phyloP scores from a whole-genome alignment of 2,113 vertebrate species.

The Myiagra hebetior region DNA sequence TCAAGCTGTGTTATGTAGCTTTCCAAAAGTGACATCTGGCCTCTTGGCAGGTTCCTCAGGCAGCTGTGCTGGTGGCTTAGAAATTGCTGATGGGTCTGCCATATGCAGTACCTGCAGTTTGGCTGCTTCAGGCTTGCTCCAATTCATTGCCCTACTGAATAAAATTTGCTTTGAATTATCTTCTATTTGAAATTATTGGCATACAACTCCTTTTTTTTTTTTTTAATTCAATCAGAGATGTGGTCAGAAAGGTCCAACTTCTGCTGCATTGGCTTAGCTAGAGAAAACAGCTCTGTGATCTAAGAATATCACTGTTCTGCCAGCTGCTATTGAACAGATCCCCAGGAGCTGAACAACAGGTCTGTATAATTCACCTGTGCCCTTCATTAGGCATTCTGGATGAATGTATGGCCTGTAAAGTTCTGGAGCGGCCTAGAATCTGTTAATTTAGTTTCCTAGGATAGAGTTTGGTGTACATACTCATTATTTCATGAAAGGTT shows the following conservation, averaged over 20 bases:
- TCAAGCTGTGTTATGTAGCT: slow-evolving; percentile 28
- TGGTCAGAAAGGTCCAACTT: background rate
- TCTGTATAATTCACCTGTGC: background rate
- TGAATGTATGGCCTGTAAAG: background rate
- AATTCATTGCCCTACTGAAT: slow-evolving; percentile 31
- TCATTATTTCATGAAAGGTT: background rate
- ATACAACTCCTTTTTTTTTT: background rate
- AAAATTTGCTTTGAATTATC: slow-evolving; percentile 60
- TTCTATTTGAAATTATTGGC: slow-evolving; percentile 21
- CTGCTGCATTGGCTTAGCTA: background rate
- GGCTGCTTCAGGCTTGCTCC: slow-evolving; percentile 28
- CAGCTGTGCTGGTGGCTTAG: slow-evolving; percentile 50
- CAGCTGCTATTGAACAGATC: background rate
- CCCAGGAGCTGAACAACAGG: background rate
- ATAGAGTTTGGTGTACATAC: background rate
- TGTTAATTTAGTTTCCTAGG: background rate
- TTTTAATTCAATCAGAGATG: background rate
- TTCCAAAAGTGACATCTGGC: slow-evolving; percentile 63
- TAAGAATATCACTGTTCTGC: background rate
- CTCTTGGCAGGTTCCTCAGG: slow-evolving; percentile 52
- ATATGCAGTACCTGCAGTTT: slow-evolving; percentile 38
- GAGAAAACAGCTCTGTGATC: background rate
- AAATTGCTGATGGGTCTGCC: background rate
- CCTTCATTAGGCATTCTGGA: background rate
- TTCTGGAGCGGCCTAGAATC: background rate